Percentiles rank a stretch among this genome's conserved stretches.
phyloP scores from a whole-genome alignment of 2,113 vertebrate species.

The Neodontobutis hainanensis region DNA sequence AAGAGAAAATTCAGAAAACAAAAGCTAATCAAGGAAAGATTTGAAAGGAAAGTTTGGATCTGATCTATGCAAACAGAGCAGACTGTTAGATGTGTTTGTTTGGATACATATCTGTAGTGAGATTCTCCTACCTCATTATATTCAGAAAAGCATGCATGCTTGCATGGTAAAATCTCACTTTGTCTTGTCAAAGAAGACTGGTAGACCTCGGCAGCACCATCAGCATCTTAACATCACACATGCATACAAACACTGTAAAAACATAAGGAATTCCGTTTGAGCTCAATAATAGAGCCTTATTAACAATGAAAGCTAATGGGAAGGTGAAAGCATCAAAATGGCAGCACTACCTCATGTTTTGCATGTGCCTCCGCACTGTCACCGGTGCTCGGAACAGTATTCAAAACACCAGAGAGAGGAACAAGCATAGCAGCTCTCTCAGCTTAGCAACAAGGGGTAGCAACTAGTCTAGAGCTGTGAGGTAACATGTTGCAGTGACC shows the following conservation, averaged over 20 bases:
- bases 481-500: constrained; percentile 62
- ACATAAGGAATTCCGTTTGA: not conserved
- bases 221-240: constrained; percentile 10
- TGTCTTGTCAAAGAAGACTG: constrained; percentile 20
- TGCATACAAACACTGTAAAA: not conserved
- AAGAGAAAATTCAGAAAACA: constrained; percentile 22
- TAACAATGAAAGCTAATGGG: constrained; percentile 12
- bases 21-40: constrained; percentile 22
- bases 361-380: constrained; percentile 29
- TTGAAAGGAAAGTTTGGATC: too few species aligned
- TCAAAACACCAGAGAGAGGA: constrained; percentile 58
- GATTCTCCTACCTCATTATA: too few species aligned
- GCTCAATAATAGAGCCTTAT: constrained; percentile 4
- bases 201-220: constrained; percentile 17
- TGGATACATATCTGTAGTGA: too few species aligned
- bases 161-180: constrained; percentile 3
- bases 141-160: not conserved
- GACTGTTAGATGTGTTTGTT: too few species aligned
- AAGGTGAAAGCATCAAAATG: constrained; percentile 54
- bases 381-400: constrained; percentile 32
- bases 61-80: too few species aligned
- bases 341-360: constrained; percentile 35
- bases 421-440: constrained; percentile 58
- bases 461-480: constrained; percentile 63
- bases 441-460: constrained; percentile 72